Evolutionary conservation across 2,797 vertebrate genomes (phyloP), one percentile per base, ranked within the genome.

Genomic region (Myotis planiceps): DNA sequence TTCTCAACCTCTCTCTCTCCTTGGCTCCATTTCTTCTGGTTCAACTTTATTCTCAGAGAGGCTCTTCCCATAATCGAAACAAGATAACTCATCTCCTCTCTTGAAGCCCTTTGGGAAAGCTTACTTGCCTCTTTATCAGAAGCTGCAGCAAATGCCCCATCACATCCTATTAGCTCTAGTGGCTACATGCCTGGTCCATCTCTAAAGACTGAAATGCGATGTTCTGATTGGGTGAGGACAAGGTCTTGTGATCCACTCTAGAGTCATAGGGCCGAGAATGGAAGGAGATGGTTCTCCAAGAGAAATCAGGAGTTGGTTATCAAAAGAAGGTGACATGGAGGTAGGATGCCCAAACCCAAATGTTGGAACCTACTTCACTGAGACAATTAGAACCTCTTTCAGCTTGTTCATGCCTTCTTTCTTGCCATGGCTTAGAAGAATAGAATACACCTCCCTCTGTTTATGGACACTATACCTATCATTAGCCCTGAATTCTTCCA

Each of bases 41-140:
- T 94, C 83, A 91, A 47, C 19, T 65, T 45, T 47, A 21, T 92
- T 84, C 80, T 92, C 71, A 34, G 79, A 58, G 66, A 71, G 25
- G 13, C 8, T 55, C 76, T 55, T 85, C 9, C 23, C 34, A 45
- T 3, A 6, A 18, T 34, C 15, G 51, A 76, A 75, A 53, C 16
- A 21, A 32, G 71, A 23, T 42, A 82, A 88, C 21, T 92, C 9
- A 25, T 53, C 27, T 7, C 1, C 1, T 53, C 18, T 76, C 39
- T 68, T 58, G 39, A 85, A 69, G 23, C 13, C 13, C 63, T 45
- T 2, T 39, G 88, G 68, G 51, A 65, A 66, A 5, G 13, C 63
- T 90, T 45, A 79, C 32, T 51, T 83, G 25, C 49, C 34, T 68
- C 9, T 66, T 63, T 68, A 72, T 18, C 34, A 90, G 58, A 92